phyloP scores from a whole-genome alignment of 2,888 invertebrate genomes.

The Drosophila macrospina region DNA sequence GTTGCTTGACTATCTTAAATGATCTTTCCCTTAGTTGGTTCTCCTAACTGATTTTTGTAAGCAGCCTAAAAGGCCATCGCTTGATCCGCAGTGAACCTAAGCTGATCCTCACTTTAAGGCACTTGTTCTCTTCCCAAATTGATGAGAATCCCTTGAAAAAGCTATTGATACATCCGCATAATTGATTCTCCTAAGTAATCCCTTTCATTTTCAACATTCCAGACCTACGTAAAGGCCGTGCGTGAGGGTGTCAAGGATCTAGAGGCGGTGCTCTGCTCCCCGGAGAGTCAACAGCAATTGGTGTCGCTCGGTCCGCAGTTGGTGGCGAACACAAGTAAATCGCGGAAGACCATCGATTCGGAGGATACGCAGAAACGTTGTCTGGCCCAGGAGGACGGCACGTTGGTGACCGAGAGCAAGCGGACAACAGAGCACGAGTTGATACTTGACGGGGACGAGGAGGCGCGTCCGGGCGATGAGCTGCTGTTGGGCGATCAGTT shows the following conservation, averaged over 20 bases:
- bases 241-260: constrained; percentile 89
- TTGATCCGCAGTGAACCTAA: no score
- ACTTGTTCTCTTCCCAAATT: no score
- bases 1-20: no score
- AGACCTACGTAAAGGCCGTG: constrained; percentile 92
- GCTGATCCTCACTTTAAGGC: no score
- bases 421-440: constrained; percentile 94
- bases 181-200: no score
- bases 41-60: no score
- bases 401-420: constrained; percentile 93
- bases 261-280: constrained; percentile 89
- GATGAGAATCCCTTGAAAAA: no score
- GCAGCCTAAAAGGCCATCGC: no score
- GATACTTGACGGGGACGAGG: constrained; percentile 89
- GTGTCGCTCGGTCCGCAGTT: constrained; percentile 90
- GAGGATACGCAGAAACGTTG: constrained; percentile 93
- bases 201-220: constrained; percentile 35
- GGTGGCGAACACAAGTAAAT: constrained; percentile 91
- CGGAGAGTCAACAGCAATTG: constrained; percentile 88
- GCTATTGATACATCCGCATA: no score
- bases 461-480: constrained; percentile 83
- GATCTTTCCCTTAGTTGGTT: no score
- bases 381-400: constrained; percentile 92
- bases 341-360: constrained; percentile 93
- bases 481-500: constrained; percentile 74